Percentiles rank a stretch among this genome's conserved stretches.
These are phyloP conservation scores for Mylabris sibirica DNA, from an alignment of 2,888 invertebrate species.

Conservation along the genomic window DNA sequence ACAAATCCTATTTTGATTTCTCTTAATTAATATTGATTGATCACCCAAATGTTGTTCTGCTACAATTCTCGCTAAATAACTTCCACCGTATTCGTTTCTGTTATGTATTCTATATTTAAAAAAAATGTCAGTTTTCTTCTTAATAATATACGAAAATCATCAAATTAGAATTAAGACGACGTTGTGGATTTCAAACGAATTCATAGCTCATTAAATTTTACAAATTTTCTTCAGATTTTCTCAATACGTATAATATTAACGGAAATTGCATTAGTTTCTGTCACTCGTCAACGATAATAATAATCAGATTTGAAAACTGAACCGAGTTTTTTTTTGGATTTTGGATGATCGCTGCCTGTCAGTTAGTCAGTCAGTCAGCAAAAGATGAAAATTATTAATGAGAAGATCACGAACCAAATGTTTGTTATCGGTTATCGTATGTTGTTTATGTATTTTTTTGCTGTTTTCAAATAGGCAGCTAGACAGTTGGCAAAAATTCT, in stretches of 20 bases:
- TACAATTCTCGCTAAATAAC: background rate
- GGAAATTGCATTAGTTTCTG: background rate
- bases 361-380: too few relatives aligned
- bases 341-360: too few relatives aligned
- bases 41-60: background rate
- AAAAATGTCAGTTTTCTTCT: too few relatives aligned
- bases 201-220: background rate
- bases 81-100: too few relatives aligned
- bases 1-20: background rate
- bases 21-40: conserved; percentile 4
- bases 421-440: too few relatives aligned
- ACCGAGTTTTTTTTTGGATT: background rate
- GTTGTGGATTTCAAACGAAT: background rate
- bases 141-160: background rate
- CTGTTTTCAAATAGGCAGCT: too few relatives aligned
- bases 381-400: background rate
- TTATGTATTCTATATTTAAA: too few relatives aligned
- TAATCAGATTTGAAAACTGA: background rate
- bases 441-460: background rate
- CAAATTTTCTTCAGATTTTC: background rate
- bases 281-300: background rate
- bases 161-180: background rate
- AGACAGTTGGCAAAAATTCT: too few relatives aligned
- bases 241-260: background rate
- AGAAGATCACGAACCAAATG: background rate